phyloP scores from a whole-genome alignment of 2,888 invertebrate genomes.

The Andrena haemorrhoa region DNA sequence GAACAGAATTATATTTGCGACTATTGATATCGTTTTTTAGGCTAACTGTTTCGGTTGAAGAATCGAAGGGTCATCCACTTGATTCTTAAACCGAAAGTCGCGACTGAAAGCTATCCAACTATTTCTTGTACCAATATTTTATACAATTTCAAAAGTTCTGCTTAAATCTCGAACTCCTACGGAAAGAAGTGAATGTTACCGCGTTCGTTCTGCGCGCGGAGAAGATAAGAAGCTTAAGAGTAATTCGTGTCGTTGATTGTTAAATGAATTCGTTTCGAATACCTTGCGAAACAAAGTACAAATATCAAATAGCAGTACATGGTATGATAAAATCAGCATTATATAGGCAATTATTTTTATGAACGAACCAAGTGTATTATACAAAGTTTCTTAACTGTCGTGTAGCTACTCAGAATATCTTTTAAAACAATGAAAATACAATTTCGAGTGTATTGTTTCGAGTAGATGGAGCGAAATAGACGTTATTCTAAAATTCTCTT shows the following conservation, averaged over 20 bases:
- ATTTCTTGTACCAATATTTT: conserved; percentile 17
- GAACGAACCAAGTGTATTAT: conserved; percentile 11
- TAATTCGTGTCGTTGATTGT: conserved; percentile 7
- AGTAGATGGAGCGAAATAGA: conserved; percentile 14
- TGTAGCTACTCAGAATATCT: conserved; percentile 21
- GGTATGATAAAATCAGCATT: conserved; percentile 28
- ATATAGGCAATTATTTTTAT: conserved; percentile 49
- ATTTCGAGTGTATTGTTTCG: conserved; percentile 16
- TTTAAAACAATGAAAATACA: conserved; percentile 31
- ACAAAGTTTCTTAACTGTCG: conserved; percentile 22
- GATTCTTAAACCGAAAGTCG: conserved; percentile 9
- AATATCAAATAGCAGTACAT: conserved; percentile 36
- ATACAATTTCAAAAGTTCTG: conserved; percentile 6
- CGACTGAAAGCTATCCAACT: neutral
- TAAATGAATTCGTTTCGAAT: conserved; percentile 29
- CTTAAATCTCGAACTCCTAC: conserved; percentile 3
- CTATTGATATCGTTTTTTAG: conserved; percentile 11
- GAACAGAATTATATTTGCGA: conserved; percentile 3
- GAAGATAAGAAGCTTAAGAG: neutral
- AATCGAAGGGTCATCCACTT: conserved; percentile 10
- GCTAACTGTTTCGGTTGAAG: conserved; percentile 1
- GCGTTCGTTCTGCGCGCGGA: neutral
- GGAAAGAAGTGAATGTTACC: neutral
- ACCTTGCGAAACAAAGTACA: conserved; percentile 44
- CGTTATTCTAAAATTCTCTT: neutral